Evolutionary conservation across 2,113 vertebrate genomes (phyloP).

Genomic region (Cairina moschata): DNA sequence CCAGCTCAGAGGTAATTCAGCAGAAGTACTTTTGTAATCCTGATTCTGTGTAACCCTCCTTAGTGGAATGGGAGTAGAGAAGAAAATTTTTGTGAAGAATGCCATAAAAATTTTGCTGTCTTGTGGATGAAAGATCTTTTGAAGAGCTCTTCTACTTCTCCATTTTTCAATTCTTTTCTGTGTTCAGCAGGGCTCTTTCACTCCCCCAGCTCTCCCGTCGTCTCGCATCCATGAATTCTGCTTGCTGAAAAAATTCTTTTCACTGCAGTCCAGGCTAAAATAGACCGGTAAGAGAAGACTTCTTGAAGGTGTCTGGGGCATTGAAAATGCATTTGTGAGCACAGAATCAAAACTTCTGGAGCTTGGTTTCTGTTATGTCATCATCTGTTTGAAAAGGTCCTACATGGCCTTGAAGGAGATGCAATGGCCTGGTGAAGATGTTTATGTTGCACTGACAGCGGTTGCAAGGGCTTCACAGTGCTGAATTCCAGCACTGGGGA

Average conservation of each 20-base stretch:
- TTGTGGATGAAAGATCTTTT: neutral
- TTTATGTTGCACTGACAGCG: accelerated
- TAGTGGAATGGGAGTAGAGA: neutral
- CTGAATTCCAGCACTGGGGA: accelerated
- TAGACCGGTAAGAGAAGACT: neutral
- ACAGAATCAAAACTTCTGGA: neutral
- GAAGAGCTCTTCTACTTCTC: neutral
- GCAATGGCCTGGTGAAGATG: neutral
- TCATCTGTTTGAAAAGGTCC: neutral
- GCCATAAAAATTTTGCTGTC: neutral
- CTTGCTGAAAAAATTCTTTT: neutral
- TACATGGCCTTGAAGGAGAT: accelerated
- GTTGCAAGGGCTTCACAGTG: neutral
- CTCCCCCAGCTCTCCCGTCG: neutral
- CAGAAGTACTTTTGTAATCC: neutral
- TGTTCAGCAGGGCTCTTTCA: neutral
- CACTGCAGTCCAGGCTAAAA: neutral
- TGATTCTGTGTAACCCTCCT: neutral
- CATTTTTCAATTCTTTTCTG: neutral
- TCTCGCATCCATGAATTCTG: accelerated
- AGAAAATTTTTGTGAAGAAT: neutral
- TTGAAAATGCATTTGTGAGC: neutral
- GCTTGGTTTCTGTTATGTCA: neutral
- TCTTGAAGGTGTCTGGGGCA: neutral
- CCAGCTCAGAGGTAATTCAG: neutral